A percentile compares a stretch with the other conserved stretches of the same genome.
phyloP scores from a whole-genome alignment of 2,888 invertebrate genomes.

The Mythimna impura region DNA sequence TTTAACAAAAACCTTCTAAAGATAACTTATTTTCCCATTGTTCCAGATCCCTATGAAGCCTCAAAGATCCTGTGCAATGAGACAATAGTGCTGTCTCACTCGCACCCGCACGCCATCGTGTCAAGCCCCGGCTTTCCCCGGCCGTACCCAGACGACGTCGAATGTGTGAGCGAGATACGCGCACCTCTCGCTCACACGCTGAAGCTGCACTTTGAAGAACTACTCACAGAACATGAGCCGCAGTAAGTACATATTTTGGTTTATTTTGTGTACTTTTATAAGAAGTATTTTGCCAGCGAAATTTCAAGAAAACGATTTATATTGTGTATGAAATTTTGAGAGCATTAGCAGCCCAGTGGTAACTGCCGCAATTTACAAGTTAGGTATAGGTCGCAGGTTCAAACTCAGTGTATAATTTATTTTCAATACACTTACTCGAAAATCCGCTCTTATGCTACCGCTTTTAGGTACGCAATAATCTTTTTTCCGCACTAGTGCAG shows the following conservation, averaged over 20 bases:
- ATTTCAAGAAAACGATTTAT: neutral
- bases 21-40: conserved; percentile 47
- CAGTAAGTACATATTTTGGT: conserved; percentile 89
- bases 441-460: too few species aligned
- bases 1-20: neutral
- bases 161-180: conserved; percentile 93
- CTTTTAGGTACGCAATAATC: too few species aligned
- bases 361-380: too few species aligned
- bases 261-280: too few species aligned
- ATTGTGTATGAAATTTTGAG: neutral
- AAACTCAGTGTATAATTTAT: too few species aligned
- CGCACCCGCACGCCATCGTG: conserved; percentile 92
- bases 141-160: conserved; percentile 94
- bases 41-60: conserved; percentile 84
- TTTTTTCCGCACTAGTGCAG: too few species aligned
- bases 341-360: too few species aligned
- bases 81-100: conserved; percentile 92
- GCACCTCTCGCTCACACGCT: conserved; percentile 93
- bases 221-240: conserved; percentile 94
- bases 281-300: neutral
- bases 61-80: conserved; percentile 91
- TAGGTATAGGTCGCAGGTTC: too few species aligned
- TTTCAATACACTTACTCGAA: too few species aligned
- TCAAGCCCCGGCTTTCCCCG: conserved; percentile 95
- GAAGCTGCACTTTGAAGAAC: conserved; percentile 93